Conservation (phyloP, 2,113 vertebrate genomes). For the Phrynosoma platyrhinos region DNA sequence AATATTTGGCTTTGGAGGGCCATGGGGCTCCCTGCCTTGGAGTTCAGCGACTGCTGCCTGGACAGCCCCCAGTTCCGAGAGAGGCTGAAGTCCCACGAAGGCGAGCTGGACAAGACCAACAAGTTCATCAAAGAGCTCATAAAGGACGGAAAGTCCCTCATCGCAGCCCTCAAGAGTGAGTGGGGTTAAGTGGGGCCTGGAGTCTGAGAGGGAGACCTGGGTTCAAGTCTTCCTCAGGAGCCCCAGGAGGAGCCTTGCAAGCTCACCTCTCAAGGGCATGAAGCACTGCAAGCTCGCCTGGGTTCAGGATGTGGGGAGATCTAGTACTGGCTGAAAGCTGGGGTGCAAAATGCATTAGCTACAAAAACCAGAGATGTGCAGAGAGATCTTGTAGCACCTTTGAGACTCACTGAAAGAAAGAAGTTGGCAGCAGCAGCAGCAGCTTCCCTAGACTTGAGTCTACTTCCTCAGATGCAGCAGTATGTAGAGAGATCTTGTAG, state of each 20-base stretch:
- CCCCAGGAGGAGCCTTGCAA: not conserved
- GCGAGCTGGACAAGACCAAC: conserved; percentile 97
- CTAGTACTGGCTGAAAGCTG: too few relatives aligned
- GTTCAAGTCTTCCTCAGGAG: not conserved
- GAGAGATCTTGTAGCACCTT: too few relatives aligned
- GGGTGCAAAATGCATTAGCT: too few relatives aligned
- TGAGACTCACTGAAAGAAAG: too few relatives aligned
- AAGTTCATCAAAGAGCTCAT: conserved; percentile 99
- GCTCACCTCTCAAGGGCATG: not conserved
- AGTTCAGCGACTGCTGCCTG: conserved; percentile 97
- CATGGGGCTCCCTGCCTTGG: conserved; percentile 94
- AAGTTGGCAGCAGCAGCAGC: too few relatives aligned
- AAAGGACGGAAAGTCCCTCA: conserved; percentile 93
- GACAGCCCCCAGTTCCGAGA: conserved; percentile 96
- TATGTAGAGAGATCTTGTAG: too few relatives aligned
- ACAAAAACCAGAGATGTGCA: too few relatives aligned
- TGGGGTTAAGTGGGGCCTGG: conserved; percentile 24
- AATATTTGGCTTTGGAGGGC: conserved; percentile 26
- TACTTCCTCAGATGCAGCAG: too few relatives aligned
- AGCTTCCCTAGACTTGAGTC: too few relatives aligned
- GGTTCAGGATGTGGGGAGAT: too few relatives aligned
- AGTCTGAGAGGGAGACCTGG: not conserved
- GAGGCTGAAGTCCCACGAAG: conserved; percentile 92
- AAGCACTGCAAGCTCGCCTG: too few relatives aligned
- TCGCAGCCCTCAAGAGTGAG: conserved; percentile 94